Percentiles rank a stretch among this genome's conserved stretches.
Conservation (phyloP, 2,888 invertebrate species). For the Hipparchia semele region DNA sequence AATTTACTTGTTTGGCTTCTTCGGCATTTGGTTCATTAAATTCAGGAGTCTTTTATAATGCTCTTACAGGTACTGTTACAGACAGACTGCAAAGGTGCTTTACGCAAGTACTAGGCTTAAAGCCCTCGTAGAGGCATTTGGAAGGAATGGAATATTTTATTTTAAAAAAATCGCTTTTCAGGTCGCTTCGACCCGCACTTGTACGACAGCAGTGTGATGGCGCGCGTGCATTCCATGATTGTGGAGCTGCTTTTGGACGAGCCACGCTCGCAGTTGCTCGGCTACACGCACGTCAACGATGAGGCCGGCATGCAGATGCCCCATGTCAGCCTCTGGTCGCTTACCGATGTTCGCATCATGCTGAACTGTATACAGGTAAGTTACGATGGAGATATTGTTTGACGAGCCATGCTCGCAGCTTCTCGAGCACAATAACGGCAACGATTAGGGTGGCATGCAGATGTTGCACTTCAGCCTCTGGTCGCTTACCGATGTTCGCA, state of each 20-base stretch:
- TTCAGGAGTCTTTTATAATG: too few species aligned
- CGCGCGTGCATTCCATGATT: slow-evolving; percentile 92
- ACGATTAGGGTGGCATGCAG: slow-evolving; percentile 91
- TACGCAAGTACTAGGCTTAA: too few species aligned
- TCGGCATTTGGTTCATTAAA: too few species aligned
- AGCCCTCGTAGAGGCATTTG: too few species aligned
- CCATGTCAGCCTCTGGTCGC: slow-evolving; percentile 91
- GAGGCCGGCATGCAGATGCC: slow-evolving; percentile 93
- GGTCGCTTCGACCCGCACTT: slow-evolving; percentile 90
- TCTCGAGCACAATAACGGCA: slow-evolving; percentile 92
- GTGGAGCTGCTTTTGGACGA: slow-evolving; percentile 93
- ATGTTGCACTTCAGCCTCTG: slow-evolving; percentile 93
- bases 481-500: slow-evolving; percentile 90
- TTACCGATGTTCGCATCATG: slow-evolving; percentile 90
- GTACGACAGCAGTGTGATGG: slow-evolving; percentile 92
- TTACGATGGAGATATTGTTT: slow-evolving; percentile 88
- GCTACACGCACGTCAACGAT: slow-evolving; percentile 93
- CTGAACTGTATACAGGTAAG: slow-evolving; percentile 89
- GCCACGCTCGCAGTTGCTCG: slow-evolving; percentile 87
- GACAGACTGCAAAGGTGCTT: too few species aligned
- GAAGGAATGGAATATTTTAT: too few species aligned
- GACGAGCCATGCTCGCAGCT: slow-evolving; percentile 90
- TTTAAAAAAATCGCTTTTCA: slow-evolving; percentile 46
- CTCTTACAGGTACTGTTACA: too few species aligned
- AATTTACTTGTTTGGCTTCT: too few species aligned